Evolutionary conservation across 2,797 vertebrate genomes (phyloP).

Genomic region (Centropyge bicolor): DNA sequence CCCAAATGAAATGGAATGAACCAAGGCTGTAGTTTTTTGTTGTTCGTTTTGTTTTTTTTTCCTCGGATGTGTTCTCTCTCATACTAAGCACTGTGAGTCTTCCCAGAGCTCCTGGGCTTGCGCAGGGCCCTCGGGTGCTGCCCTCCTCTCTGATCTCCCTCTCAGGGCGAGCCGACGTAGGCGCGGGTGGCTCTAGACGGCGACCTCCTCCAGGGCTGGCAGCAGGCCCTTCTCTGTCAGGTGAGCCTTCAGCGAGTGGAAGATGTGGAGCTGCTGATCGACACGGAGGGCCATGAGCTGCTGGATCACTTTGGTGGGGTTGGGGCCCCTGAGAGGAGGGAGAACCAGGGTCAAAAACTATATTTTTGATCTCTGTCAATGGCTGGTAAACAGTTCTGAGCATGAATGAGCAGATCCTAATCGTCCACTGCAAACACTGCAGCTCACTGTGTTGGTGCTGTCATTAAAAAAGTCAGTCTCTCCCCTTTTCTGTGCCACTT

Average conservation of each 20-base stretch:
- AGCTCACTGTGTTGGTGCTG: too few species aligned
- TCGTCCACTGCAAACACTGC: too few species aligned
- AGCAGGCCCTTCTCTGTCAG: constrained; percentile 92
- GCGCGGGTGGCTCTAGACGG: constrained; percentile 62
- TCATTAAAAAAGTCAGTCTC: too few species aligned
- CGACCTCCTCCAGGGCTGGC: constrained; percentile 80
- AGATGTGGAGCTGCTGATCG: constrained; percentile 97
- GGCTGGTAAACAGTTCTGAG: too few species aligned
- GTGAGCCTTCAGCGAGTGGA: constrained; percentile 94
- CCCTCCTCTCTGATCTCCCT: constrained; percentile 32
- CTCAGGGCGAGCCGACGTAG: constrained; percentile 10
- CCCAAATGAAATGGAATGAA: constrained; percentile 79
- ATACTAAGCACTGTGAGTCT: constrained; percentile 35
- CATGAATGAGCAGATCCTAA: too few species aligned
- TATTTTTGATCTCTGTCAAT: too few species aligned
- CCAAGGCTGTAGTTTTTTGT: constrained; percentile 62
- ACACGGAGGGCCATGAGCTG: constrained; percentile 95
- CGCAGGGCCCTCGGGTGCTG: constrained; percentile 20
- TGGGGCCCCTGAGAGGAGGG: constrained; percentile 89
- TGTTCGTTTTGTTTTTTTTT: constrained; percentile 33
- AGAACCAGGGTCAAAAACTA: neutral
- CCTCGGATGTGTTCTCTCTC: constrained; percentile 54
- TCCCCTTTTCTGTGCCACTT: too few species aligned
- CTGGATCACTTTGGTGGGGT: constrained; percentile 95
- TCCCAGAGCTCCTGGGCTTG: constrained; percentile 26